Percentiles rank a stretch among this genome's conserved stretches.
phyloP scores from a whole-genome alignment of 2,113 vertebrate genomes.

The Podocnemis expansa region DNA sequence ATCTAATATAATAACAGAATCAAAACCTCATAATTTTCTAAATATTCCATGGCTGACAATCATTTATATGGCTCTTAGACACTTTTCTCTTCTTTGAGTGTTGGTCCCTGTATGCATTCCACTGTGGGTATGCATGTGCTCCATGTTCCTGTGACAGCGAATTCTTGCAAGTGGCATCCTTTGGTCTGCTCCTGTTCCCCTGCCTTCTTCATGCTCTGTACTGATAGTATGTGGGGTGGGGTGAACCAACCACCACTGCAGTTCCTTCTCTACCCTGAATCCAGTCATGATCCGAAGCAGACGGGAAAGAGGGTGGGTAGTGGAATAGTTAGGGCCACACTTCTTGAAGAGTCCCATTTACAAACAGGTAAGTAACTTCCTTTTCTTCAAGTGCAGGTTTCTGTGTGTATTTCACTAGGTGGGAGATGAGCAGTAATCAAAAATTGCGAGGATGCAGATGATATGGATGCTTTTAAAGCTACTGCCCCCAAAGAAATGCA shows the following conservation, averaged over 20 bases:
- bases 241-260: neutral
- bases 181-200: neutral
- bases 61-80: no score
- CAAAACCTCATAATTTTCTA: neutral
- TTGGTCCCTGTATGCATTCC: neutral
- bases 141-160: neutral
- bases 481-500: neutral
- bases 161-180: neutral
- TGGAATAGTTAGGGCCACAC: neutral
- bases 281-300: neutral
- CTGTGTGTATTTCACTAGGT: neutral
- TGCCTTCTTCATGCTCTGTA: neutral
- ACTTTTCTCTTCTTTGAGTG: neutral
- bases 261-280: neutral
- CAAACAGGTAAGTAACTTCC: neutral
- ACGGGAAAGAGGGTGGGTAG: neutral
- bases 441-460: neutral
- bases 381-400: neutral
- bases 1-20: neutral
- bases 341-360: neutral
- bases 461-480: neutral
- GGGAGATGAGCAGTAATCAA: neutral
- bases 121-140: neutral
- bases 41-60: no score
- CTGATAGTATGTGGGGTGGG: neutral